phyloP scores from a whole-genome alignment of 2,888 invertebrate species.

The Cecidostiba fungosa region DNA sequence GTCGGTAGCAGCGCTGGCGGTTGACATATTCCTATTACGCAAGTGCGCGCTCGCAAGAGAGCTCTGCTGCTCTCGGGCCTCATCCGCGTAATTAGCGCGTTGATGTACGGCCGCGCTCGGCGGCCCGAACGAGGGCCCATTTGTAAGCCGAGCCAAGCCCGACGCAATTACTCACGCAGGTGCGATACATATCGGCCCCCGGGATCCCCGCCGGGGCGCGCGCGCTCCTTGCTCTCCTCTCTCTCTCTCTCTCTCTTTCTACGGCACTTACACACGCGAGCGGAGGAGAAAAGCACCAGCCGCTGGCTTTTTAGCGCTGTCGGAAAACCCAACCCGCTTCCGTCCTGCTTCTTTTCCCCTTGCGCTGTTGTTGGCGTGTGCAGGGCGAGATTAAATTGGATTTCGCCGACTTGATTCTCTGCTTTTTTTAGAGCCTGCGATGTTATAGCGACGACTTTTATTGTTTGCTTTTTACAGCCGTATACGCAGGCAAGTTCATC shows the following conservation, averaged over 20 bases:
- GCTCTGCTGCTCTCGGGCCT: constrained; percentile 51
- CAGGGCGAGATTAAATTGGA: constrained; percentile 54
- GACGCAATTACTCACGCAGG: constrained; percentile 66
- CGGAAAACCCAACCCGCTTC: constrained; percentile 52
- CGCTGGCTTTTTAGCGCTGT: constrained; percentile 61
- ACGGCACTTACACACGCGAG: constrained; percentile 3
- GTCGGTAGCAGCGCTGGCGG: neutral
- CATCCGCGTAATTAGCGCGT: constrained; percentile 76
- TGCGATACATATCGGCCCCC: constrained; percentile 64
- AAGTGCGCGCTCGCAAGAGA: neutral
- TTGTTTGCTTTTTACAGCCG: constrained; percentile 41
- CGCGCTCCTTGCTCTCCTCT: neutral
- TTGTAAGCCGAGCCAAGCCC: constrained; percentile 59
- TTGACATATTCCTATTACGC: constrained; percentile 48
- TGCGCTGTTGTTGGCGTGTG: neutral
- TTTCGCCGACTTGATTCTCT: constrained; percentile 14
- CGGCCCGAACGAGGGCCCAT: constrained; percentile 49
- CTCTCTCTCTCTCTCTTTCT: neutral
- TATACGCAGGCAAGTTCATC: constrained; percentile 38
- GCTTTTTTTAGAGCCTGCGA: neutral
- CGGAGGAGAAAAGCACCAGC: neutral
- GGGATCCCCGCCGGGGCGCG: constrained; percentile 36
- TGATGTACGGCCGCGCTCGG: constrained; percentile 70
- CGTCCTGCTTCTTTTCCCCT: neutral
- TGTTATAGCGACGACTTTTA: neutral